phyloP scores from a whole-genome alignment of 2,888 invertebrate genomes.

The Eupithecia subumbrata region DNA sequence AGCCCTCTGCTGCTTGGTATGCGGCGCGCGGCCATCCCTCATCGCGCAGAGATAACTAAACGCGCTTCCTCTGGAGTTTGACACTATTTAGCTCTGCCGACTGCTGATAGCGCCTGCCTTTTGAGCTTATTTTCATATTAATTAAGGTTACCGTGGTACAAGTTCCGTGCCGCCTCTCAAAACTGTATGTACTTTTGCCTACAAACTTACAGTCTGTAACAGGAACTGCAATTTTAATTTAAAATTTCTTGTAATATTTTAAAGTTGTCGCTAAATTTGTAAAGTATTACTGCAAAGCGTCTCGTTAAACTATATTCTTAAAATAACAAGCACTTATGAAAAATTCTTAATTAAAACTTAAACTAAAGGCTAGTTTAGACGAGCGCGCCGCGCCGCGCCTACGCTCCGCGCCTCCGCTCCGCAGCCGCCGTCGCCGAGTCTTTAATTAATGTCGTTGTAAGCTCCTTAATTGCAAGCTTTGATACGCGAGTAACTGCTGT shows the following conservation, averaged over 20 bases:
- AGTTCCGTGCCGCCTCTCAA: neutral
- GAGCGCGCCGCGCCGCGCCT: slow-evolving; percentile 38
- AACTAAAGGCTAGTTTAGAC: slow-evolving; percentile 75
- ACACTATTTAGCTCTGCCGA: slow-evolving; percentile 29
- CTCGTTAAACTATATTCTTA: slow-evolving; percentile 39
- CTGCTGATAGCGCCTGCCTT: slow-evolving; percentile 27
- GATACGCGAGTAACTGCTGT: slow-evolving; percentile 41
- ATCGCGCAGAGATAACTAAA: slow-evolving; percentile 37
- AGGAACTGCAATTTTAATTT: neutral
- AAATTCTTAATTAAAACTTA: slow-evolving; percentile 77
- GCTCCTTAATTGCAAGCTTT: slow-evolving; percentile 76
- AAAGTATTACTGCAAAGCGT: slow-evolving; percentile 19
- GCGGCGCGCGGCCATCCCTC: slow-evolving; percentile 32
- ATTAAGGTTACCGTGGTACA: slow-evolving; percentile 14
- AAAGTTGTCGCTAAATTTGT: slow-evolving; percentile 20
- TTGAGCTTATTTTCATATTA: slow-evolving; percentile 22
- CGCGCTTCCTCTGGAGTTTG: slow-evolving; percentile 24
- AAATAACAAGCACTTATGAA: slow-evolving; percentile 39
- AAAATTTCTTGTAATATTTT: neutral
- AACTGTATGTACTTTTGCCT: neutral
- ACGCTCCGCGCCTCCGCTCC: neutral
- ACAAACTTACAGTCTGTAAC: neutral
- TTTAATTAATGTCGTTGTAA: slow-evolving; percentile 79
- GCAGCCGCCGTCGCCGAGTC: slow-evolving; percentile 47
- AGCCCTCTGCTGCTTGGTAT: slow-evolving; percentile 19